Evolutionary conservation across 2,888 invertebrate genomes (phyloP).

Genomic region (Drosophila paranaensis): DNA sequence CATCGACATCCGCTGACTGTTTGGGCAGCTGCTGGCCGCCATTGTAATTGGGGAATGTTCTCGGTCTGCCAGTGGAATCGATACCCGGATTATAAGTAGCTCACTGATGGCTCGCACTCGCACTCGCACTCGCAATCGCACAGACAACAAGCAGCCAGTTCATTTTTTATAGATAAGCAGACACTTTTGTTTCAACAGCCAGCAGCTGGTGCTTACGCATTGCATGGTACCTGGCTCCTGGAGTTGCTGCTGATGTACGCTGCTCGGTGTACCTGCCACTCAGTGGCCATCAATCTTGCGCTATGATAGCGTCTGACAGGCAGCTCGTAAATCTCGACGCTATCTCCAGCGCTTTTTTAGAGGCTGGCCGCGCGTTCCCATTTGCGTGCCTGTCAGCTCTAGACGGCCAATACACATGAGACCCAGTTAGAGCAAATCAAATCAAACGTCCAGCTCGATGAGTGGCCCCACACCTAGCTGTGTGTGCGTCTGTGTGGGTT

Average conservation of each 20-base stretch:
- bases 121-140: background rate
- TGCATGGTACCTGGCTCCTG: background rate
- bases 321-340: constrained; percentile 73
- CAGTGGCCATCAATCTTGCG: constrained; percentile 65
- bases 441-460: constrained; percentile 56
- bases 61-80: constrained; percentile 45
- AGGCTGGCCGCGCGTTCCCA: constrained; percentile 50
- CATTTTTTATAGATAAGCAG: constrained; percentile 70
- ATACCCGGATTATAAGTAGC: constrained; percentile 58
- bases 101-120: constrained; percentile 8
- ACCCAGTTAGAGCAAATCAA: constrained; percentile 49
- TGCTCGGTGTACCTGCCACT: constrained; percentile 55
- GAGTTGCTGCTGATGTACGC: background rate
- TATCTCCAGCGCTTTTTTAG: constrained; percentile 55
- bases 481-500: background rate
- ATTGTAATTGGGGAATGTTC: constrained; percentile 62
- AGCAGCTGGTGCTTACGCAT: constrained; percentile 28
- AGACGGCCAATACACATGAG: constrained; percentile 66
- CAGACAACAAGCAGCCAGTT: constrained; percentile 39
- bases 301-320: constrained; percentile 76
- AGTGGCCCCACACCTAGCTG: constrained; percentile 21
- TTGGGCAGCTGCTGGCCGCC: constrained; percentile 35
- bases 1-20: constrained; percentile 46
- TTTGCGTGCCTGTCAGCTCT: constrained; percentile 74
- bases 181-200: constrained; percentile 45